Conservation (phyloP, 2,888 invertebrate species). For the Ichneumoninae sp. region DNA sequence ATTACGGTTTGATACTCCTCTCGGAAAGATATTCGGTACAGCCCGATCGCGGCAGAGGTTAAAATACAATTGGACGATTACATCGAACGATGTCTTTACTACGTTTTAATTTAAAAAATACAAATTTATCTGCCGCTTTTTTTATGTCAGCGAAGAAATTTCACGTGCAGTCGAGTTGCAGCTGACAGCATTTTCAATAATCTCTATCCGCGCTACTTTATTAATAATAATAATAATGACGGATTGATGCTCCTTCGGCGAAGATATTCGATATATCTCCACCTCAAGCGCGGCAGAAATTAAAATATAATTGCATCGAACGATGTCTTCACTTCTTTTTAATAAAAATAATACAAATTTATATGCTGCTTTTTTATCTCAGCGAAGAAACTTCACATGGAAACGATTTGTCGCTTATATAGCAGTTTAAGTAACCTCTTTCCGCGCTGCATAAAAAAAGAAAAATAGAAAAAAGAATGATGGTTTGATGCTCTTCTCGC, state of each 20-base stretch:
- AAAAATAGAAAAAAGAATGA: not conserved
- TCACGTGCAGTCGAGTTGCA: slow-evolving; percentile 9
- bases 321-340: no score
- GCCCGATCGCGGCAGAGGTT: not conserved
- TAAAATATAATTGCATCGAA: no score
- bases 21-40: not conserved
- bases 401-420: no score
- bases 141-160: slow-evolving; percentile 14
- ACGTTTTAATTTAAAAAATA: not conserved
- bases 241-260: no score
- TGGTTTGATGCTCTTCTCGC: not conserved
- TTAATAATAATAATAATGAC: no score
- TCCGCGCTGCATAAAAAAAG: no score
- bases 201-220: not conserved
- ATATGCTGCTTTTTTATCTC: no score
- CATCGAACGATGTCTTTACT: not conserved
- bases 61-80: not conserved
- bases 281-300: no score
- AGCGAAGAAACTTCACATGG: no score
- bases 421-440: no score
- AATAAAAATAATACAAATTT: no score
- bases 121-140: not conserved
- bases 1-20: not conserved
- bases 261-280: no score
- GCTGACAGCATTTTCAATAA: not conserved